Base-by-base conservation (phyloP, 2,113 vertebrate genomes). In the Patagioenas fasciata region DNA sequence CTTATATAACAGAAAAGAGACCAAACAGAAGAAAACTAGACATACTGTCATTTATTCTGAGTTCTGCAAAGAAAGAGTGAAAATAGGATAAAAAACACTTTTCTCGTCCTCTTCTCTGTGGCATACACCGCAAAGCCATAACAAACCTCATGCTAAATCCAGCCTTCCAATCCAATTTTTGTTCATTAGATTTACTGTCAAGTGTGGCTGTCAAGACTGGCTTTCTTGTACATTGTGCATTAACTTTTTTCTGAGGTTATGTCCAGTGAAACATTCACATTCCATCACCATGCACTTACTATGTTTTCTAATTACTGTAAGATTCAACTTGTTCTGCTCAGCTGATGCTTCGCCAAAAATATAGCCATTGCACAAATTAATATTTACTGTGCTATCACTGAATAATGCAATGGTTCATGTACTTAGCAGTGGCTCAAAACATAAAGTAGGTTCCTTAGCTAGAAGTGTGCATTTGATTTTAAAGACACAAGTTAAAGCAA, bases 281-380 rank as follows among this genome's bases (percentile, higher is more conserved):
- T 97, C 93, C 66, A 94, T 71, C 72, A 60, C 19, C 24, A 82
- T 36, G 38, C 53, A 80, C 56, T 62, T 82, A 31, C 53, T 89
- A 57, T 80, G 56, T 32, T 96, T 96, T 61, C 72, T 96, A 97
- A 97, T 97, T 97, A 80, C 64, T 34, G 61, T 65, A 73, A 92
- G 56, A 87, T 91, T 87, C 66, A 36, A 47, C 85, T 89, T 61
- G 36, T 73, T 97, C 83, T 97, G 62, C 65, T 91, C 85, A 70
- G 51, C 48, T 92, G 94, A 80, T 95, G 47, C 28, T 73, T 83
- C 20, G 24, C 91, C 80, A 84, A 88, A 97, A 97, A 83, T 82
- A 93, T 11, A 82, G 34, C 54, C 13, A 3, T 79, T 61, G 66
- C 28, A 54, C 56, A 92, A 92, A 96, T 97, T 70, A 93, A 82